Evolutionary conservation across 1,140 invertebrate genomes (phyloP), one percentile per base, ranked within the genome.

Genomic region (Watersipora subatra): DNA sequence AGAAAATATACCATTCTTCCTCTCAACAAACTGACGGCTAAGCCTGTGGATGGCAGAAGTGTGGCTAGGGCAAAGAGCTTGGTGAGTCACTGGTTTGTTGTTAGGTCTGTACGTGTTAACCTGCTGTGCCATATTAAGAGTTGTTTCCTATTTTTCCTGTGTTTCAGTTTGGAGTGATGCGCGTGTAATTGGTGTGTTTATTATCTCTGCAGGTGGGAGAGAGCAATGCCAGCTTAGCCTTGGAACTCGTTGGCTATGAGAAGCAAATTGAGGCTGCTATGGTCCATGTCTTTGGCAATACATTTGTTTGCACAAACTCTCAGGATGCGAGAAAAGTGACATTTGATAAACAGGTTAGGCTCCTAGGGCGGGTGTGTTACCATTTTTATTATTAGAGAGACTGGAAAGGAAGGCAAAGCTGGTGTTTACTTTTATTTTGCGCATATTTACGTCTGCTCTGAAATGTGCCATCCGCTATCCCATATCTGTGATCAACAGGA

Each of bases 231-330:
- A 83, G 87, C 68, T 83, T 87, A 17, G 93, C 94, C 1, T 73
- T 96, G 25, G 87, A 88, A 26, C 79, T 97, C 25, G 86, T 98
- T 56, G 83, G 85, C 28, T 98, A 87, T 80, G 86, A 89, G 57
- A 73, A 80, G 24, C 80, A 85, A 62, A 81, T 89, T 26, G 82
- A 85, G 57, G 76, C 86, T 0, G 92, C 92, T 0, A 93, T 98
- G 88, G 81, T 87, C 70, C 93, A 85, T 84, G 86, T 93, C 67
- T 96, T 97, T 81, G 94, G 93, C 17, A 81, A 85, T 69, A 85
- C 86, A 57, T 88, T 98, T 67, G 84, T 97, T 61, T 94, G 92
- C 76, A 84, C 84, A 30, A 86, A 91, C 75, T 85, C 93, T 77
- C 84, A 90, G 61, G 81, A 84, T 63, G 95, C 94, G 1, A 87